A percentile compares a stretch with the other conserved stretches of the same genome.
phyloP scores from a whole-genome alignment of 1,140 invertebrate genomes.

The Aphaenogaster floridana region DNA sequence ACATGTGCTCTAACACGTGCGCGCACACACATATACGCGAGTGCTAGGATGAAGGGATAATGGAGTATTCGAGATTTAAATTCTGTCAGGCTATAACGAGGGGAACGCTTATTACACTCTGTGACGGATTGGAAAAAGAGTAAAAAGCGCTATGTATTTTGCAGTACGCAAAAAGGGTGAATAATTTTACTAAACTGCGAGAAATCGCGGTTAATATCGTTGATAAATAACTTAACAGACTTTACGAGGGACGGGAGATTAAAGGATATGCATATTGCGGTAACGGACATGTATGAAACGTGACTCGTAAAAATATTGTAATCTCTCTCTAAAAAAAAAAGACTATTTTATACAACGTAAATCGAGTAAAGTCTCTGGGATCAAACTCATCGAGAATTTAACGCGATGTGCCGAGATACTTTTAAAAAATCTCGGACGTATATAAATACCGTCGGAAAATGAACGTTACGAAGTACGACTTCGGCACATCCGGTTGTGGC shows the following conservation, averaged over 20 bases:
- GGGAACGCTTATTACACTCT: slow-evolving; percentile 44
- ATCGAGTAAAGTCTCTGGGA: background rate
- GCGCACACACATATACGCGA: background rate
- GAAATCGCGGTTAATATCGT: slow-evolving; percentile 40
- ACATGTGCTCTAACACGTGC: background rate
- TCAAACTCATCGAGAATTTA: background rate
- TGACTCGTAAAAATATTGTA: slow-evolving; percentile 13
- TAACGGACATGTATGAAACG: background rate
- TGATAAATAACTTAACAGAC: slow-evolving; percentile 22
- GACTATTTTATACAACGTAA: background rate
- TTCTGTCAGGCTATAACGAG: slow-evolving; percentile 57
- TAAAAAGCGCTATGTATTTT: slow-evolving; percentile 33
- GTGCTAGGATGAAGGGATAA: slow-evolving; percentile 44
- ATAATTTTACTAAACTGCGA: slow-evolving; percentile 32
- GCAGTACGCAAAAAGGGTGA: background rate
- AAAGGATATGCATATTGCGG: background rate
- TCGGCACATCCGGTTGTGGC: background rate
- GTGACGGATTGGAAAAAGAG: slow-evolving; percentile 1
- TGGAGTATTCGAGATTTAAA: slow-evolving; percentile 65
- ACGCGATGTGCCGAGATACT: background rate
- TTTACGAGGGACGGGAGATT: background rate
- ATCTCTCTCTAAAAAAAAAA: background rate
- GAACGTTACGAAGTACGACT: background rate
- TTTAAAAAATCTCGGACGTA: background rate
- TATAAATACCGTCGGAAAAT: background rate